Percentiles rank a stretch among this genome's conserved stretches.
Conservation (phyloP, 1,140 invertebrate genomes). For the Probaryconus sp. region DNA sequence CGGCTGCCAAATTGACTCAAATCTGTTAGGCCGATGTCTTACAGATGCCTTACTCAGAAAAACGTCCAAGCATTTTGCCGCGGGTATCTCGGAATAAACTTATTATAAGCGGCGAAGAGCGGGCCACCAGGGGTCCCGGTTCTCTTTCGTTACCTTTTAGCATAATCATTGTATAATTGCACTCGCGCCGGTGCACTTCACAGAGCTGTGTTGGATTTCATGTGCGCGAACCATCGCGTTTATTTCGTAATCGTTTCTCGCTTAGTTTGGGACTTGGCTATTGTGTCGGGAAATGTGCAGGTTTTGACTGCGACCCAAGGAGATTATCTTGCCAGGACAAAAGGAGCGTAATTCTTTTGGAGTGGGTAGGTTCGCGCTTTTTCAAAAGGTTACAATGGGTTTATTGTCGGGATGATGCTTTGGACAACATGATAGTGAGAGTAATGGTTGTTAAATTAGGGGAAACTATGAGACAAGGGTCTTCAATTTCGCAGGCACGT, state of each 20-base stretch:
- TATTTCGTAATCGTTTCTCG: slow-evolving; percentile 49
- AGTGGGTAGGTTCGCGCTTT: slow-evolving; percentile 6
- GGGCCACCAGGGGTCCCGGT: slow-evolving; percentile 53
- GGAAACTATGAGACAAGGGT: too few species aligned
- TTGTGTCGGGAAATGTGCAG: slow-evolving; percentile 13
- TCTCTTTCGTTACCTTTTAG: slow-evolving; percentile 63
- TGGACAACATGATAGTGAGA: slow-evolving; percentile 10
- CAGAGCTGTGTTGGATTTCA: slow-evolving; percentile 38
- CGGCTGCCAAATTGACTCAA: slow-evolving; percentile 72
- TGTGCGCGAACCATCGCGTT: slow-evolving; percentile 32
- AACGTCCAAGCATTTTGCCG: slow-evolving; percentile 35
- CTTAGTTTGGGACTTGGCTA: slow-evolving; percentile 11
- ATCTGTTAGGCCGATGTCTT: slow-evolving; percentile 63
- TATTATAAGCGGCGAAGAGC: slow-evolving; percentile 64
- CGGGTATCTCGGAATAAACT: slow-evolving; percentile 69
- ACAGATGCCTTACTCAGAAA: too few species aligned
- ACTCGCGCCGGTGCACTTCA: slow-evolving; percentile 33
- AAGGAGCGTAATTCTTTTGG: slow-evolving; percentile 45
- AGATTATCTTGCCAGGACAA: slow-evolving; percentile 45
- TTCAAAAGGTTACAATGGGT: slow-evolving; percentile 27
- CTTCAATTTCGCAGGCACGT: too few species aligned
- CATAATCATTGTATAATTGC: slow-evolving; percentile 55
- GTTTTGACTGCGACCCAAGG: slow-evolving; percentile 42
- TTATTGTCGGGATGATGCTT: slow-evolving; percentile 32
- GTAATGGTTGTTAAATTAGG: slow-evolving; percentile 16